Conservation (phyloP, 2,113 vertebrate species). For the Notothenia coriiceps region DNA sequence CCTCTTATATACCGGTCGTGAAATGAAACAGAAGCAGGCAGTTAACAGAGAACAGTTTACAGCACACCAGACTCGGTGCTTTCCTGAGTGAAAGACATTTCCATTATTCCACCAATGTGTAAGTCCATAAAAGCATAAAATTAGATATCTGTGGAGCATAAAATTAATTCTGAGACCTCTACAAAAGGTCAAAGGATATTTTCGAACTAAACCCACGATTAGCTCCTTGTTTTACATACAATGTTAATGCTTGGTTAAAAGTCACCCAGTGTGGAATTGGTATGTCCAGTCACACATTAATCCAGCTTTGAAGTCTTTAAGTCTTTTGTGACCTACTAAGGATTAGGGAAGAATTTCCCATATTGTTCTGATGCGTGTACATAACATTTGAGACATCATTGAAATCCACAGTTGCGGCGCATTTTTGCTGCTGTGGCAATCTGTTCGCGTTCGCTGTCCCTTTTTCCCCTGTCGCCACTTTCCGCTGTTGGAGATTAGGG, state of each 20-base stretch:
- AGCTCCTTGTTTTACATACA: conserved; percentile 80
- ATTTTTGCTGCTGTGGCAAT: conserved; percentile 47
- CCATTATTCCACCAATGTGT: conserved; percentile 77
- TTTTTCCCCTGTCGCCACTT: conserved; percentile 45
- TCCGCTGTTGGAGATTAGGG: conserved; percentile 63
- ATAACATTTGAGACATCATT: conserved; percentile 55
- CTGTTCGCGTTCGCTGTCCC: conserved; percentile 33
- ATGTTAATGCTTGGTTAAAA: conserved; percentile 74
- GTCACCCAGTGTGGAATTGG: conserved; percentile 78
- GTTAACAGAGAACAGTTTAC: conserved; percentile 37
- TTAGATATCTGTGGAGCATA: conserved; percentile 81
- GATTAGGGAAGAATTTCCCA: conserved; percentile 71
- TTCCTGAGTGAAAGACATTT: conserved; percentile 67
- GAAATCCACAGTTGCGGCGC: conserved; percentile 28
- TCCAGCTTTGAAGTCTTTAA: conserved; percentile 79
- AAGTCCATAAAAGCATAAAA: conserved; percentile 81
- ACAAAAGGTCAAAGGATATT: conserved; percentile 82
- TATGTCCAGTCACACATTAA: conserved; percentile 77
- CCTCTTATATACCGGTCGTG: conserved; percentile 26
- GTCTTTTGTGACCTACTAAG: conserved; percentile 74
- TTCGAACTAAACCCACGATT: conserved; percentile 78
- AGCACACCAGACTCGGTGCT: conserved; percentile 47
- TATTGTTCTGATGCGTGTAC: conserved; percentile 67
- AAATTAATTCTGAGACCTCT: conserved; percentile 81
- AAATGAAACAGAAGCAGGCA: conserved; percentile 50